Evolutionary conservation across 23 tunicate species (phyloP).

Genomic region (Diplosoma virens): DNA sequence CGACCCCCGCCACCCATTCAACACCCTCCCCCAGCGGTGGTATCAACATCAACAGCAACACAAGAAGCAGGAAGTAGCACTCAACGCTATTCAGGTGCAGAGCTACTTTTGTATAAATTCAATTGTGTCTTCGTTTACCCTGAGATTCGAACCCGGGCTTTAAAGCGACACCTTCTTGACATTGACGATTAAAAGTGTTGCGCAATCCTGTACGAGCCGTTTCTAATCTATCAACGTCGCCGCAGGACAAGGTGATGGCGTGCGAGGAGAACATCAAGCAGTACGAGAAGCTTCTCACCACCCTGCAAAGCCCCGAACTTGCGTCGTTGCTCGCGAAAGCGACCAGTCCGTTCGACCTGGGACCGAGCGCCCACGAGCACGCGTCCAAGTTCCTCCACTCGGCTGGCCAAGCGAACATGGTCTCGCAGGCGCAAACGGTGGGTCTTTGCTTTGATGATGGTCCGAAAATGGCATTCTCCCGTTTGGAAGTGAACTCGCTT

Average conservation of each 20-base stretch:
- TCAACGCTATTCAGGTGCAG: conserved; percentile 59
- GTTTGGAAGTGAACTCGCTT: no score
- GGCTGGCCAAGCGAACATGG: conserved; percentile 90
- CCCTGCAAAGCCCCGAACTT: conserved; percentile 56
- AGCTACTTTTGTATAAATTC: background rate
- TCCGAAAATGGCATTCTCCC: no score
- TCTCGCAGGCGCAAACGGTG: conserved; percentile 81
- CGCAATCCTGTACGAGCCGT: background rate
- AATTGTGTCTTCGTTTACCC: background rate
- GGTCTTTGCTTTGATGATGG: no score
- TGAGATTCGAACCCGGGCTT: background rate
- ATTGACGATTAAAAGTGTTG: background rate
- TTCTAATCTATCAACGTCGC: no score
- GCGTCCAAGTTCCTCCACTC: conserved; percentile 71
- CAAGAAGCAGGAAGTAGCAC: conserved; percentile 41
- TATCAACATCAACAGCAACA: conserved; percentile 66
- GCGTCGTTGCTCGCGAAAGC: conserved; percentile 72
- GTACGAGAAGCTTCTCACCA: conserved; percentile 32
- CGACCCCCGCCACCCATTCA: conserved; percentile 62
- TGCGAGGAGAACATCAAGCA: conserved; percentile 60
- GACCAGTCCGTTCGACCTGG: conserved; percentile 53
- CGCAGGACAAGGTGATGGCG: conserved; percentile 61
- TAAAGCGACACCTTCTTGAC: background rate
- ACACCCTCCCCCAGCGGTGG: conserved; percentile 63
- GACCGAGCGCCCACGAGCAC: conserved; percentile 68